phyloP scores from a whole-genome alignment of 2,888 invertebrate genomes.

The Anthrax anthrax region DNA sequence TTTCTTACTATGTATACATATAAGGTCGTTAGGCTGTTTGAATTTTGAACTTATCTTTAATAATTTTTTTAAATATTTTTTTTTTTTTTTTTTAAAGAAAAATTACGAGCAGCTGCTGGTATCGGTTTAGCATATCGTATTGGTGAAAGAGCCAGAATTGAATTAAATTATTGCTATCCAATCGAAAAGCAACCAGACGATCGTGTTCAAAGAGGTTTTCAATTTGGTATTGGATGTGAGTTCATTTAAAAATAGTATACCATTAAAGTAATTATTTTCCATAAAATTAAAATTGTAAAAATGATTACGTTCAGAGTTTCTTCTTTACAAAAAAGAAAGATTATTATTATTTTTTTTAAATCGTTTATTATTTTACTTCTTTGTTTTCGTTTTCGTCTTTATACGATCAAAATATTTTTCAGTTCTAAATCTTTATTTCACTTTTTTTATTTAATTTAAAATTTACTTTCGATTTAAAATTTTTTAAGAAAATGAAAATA shows the following conservation, averaged over 20 bases:
- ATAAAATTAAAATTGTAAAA: too few relatives aligned
- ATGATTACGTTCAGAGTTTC: too few relatives aligned
- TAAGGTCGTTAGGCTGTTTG: not conserved
- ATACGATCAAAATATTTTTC: too few relatives aligned
- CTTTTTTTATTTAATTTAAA: too few relatives aligned
- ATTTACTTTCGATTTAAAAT: too few relatives aligned
- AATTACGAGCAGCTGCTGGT: slow-evolving; percentile 62
- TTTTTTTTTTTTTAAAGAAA: slow-evolving; percentile 35
- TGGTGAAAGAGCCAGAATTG: slow-evolving; percentile 74
- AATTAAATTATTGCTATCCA: slow-evolving; percentile 89
- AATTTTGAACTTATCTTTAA: not conserved
- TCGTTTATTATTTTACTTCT: too few relatives aligned
- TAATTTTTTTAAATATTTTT: slow-evolving; percentile 1
- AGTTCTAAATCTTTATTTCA: too few relatives aligned
- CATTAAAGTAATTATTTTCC: too few relatives aligned
- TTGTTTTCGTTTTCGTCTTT: too few relatives aligned
- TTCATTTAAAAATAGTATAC: not conserved
- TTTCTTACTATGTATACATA: slow-evolving; percentile 5
- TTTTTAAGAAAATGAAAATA: too few relatives aligned
- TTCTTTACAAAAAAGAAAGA: too few relatives aligned
- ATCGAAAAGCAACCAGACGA: slow-evolving; percentile 50
- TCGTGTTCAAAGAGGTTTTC: slow-evolving; percentile 51
- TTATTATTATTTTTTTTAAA: too few relatives aligned
- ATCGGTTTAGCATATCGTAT: slow-evolving; percentile 71
- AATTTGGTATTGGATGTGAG: slow-evolving; percentile 71